Base-by-base conservation (phyloP, 2,113 vertebrate species). In the Grantiella picta region DNA sequence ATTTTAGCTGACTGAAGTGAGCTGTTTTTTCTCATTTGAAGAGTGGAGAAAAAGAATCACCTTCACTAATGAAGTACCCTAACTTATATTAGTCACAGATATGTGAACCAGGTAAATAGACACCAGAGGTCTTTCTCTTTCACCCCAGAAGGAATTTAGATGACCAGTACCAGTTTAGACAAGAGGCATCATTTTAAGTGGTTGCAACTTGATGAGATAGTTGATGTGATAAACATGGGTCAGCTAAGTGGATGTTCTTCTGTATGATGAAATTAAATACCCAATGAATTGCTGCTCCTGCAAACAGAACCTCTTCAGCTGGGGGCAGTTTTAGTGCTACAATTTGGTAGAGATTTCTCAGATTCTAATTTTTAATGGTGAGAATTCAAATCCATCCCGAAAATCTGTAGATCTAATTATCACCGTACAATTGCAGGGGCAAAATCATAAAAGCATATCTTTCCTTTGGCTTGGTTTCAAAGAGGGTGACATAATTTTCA, bases 391-490 rank as follows among this genome's bases (percentile, higher is more conserved):
- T 64, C 59, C 15, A 57, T 64, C 24, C n/a, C 94, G 57, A 49
- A 92, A 91, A 36, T 93, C 66, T 86, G 19, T 82, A 12, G 47
- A n/a, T 64, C 88, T 93, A 73, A 92, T 69, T 94, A 47, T 56
- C 78, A 42, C 35, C 66, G 65, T 70, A 47, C 66, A 71, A 38
- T 75, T 69, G 47, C 21, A 76, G 27, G 15, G 76, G 50, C 20
- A 19, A 93, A 90, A 33, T 50, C 18, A 75, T 71, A n/a, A 70
- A 93, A 92, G 35, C 3, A 24, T 64, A 83, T 73, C 5, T 92
- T 94, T 90, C 36, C 11, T 91, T 89, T 92, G 93, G 52, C 47
- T 93, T 83, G 17, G 59, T 96, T 96, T 94, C 78, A 95, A 91
- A 59, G 15, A 90, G 72, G 29, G 33, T 95, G 85, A 92, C 53